Base-by-base conservation (phyloP, 2,113 vertebrate genomes). In the Nymphicus hollandicus region DNA sequence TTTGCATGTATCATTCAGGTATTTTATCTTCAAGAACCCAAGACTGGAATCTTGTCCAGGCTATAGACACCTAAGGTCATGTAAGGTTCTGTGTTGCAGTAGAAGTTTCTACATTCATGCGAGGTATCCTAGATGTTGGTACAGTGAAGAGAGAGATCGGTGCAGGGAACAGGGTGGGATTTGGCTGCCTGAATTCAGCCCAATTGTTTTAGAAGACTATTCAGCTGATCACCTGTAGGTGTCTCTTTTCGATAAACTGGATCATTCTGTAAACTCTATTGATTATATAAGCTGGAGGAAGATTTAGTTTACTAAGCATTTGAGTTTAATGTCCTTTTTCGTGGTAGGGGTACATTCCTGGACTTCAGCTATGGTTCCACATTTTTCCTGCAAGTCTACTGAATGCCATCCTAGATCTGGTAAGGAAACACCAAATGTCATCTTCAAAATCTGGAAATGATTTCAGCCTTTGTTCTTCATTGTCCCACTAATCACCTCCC, bases 91-190 rank as follows among this genome's bases (percentile, higher is more conserved):
- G 50, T 3, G 0, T 91, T 18, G 56, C n/a, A 46, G 6, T 37
- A 56, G 37, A 90, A 56, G 11, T 86, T 88, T 71, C 61, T 43
- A 68, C 15, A 39, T 60, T 44, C 18, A 44, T 0, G 0, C 0
- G 3, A 81, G 11, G 18, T 53, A 28, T 18, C 46, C 70, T 39
- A 89, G 31, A 24, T 85, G 18, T 20, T 1, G 1, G 35, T 74
- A 37, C 5, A 60, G 17, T 86, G 49, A 53, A 28, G 35, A 76
- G 50, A 85, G 50, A 88, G 13, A 72, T 47, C 39, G 55, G 17
- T 55, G 55, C 2, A 28, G 13, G 7, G 11, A 87, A 37, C 6
- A 56, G 11, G 12, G 11, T 66, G 37, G 31, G 18, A 44, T 85
- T 89, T 52, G 28, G 15, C 33, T 82, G 12, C 27, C 29, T 68